Percentiles rank a stretch among this genome's conserved stretches.
Evolutionary conservation across 2,113 vertebrate genomes (phyloP).

Genomic region (Ptilorrhoa leucosticta): DNA sequence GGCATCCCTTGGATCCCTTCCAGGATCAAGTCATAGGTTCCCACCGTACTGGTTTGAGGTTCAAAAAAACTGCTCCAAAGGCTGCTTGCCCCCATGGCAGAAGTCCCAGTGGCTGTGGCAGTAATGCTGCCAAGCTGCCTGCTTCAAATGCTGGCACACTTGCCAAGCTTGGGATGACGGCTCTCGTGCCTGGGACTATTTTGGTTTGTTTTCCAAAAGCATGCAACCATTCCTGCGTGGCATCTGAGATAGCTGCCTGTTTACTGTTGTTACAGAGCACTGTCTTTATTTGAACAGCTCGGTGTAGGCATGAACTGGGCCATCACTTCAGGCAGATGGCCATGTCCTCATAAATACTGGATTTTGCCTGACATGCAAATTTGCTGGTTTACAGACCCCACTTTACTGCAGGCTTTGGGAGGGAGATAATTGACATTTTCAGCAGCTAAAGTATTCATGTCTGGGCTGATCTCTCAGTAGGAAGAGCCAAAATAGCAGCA

Average conservation of each 20-base stretch:
- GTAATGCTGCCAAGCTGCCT: background rate
- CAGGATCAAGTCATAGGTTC: background rate
- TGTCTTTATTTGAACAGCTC: background rate
- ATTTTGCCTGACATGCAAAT: background rate
- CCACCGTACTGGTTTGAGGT: background rate
- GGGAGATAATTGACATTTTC: background rate
- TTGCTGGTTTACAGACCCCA: background rate
- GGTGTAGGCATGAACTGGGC: background rate
- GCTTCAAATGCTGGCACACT: background rate
- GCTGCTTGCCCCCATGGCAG: background rate
- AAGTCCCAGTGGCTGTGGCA: background rate
- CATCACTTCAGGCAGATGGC: background rate
- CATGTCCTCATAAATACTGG: background rate
- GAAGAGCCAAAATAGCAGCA: background rate
- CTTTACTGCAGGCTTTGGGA: background rate
- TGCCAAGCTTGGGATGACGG: background rate
- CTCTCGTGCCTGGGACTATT: background rate
- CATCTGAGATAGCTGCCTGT: background rate
- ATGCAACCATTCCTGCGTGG: rapidly evolving
- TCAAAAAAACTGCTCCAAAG: background rate
- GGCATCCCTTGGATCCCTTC: background rate
- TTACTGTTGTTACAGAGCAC: background rate
- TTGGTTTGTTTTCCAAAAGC: background rate
- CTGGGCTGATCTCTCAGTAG: background rate
- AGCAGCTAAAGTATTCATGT: background rate